Conservation (phyloP, 1,140 invertebrate genomes). For the Lucilia cuprina region DNA sequence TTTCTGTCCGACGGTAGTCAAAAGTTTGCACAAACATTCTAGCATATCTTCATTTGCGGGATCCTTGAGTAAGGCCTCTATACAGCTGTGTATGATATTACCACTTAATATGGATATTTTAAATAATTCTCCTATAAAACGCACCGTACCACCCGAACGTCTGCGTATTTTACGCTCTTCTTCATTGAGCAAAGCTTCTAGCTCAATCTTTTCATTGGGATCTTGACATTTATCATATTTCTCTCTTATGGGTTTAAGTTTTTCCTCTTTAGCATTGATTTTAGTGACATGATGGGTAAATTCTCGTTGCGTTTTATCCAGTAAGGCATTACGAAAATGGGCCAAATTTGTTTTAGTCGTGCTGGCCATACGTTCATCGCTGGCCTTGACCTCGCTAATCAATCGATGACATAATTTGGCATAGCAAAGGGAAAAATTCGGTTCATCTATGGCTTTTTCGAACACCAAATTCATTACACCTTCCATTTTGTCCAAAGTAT, state of each 20-base stretch:
- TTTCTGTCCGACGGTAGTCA: conserved; percentile 89
- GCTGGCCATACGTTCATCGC: conserved; percentile 67
- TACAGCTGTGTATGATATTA: conserved; percentile 89
- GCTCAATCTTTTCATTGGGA: conserved; percentile 52
- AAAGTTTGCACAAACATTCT: conserved; percentile 90
- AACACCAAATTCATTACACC: conserved; percentile 91
- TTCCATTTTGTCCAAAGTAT: conserved; percentile 79
- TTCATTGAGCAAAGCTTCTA: conserved; percentile 67
- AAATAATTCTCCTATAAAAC: conserved; percentile 85
- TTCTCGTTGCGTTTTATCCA: conserved; percentile 59
- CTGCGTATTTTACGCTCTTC: conserved; percentile 78
- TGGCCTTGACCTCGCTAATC: conserved; percentile 50
- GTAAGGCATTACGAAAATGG: conserved; percentile 53
- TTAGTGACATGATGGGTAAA: conserved; percentile 59
- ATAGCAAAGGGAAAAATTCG: conserved; percentile 89
- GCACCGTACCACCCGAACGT: conserved; percentile 86
- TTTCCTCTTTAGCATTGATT: conserved; percentile 70
- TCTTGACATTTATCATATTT: conserved; percentile 53
- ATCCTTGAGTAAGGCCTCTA: conserved; percentile 74
- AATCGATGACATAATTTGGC: conserved; percentile 82
- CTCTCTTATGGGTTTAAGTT: conserved; percentile 63
- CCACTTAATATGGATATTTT: conserved; percentile 89
- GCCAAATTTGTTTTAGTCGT: conserved; percentile 54
- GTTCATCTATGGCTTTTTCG: conserved; percentile 94
- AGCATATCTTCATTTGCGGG: conserved; percentile 84